Conservation (phyloP, 2,888 invertebrate species). For the Leucozona laternaria region DNA sequence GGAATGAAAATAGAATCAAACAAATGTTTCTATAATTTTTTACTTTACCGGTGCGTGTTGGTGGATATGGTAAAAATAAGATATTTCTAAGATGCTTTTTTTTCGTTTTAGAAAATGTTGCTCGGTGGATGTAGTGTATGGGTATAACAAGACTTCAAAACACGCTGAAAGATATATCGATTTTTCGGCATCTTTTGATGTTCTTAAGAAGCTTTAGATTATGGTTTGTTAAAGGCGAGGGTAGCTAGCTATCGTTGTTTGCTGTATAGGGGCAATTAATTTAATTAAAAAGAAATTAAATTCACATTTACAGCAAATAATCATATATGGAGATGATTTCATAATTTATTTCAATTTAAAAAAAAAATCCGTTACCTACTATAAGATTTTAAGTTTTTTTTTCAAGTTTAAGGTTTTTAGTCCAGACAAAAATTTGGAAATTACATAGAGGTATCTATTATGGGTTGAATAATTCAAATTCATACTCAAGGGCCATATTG, state of each 20-base stretch:
- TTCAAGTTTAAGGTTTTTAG: not conserved
- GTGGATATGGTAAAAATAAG: slow-evolving; percentile 16
- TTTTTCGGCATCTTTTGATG: slow-evolving; percentile 32
- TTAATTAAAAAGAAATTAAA: slow-evolving; percentile 64
- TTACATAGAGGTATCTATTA: no score
- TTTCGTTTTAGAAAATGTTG: not conserved
- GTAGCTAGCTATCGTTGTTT: not conserved
- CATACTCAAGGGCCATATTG: no score
- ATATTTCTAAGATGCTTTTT: not conserved
- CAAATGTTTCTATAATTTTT: not conserved
- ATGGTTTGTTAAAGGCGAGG: not conserved
- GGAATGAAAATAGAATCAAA: slow-evolving; percentile 19
- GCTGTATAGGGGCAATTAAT: slow-evolving; percentile 47
- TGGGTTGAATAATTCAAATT: no score
- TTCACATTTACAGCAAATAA: slow-evolving; percentile 62
- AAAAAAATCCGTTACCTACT: no score
- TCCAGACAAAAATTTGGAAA: no score
- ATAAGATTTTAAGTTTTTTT: not conserved
- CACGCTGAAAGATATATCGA: slow-evolving; percentile 31
- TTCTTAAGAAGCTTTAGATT: slow-evolving; percentile 27
- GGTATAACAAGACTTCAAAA: slow-evolving; percentile 41
- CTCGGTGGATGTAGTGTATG: not conserved
- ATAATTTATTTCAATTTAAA: slow-evolving; percentile 37
- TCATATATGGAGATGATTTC: slow-evolving; percentile 51
- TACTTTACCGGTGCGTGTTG: not conserved